phyloP scores from a whole-genome alignment of 2,888 invertebrate genomes.

The Tinea semifulvella region DNA sequence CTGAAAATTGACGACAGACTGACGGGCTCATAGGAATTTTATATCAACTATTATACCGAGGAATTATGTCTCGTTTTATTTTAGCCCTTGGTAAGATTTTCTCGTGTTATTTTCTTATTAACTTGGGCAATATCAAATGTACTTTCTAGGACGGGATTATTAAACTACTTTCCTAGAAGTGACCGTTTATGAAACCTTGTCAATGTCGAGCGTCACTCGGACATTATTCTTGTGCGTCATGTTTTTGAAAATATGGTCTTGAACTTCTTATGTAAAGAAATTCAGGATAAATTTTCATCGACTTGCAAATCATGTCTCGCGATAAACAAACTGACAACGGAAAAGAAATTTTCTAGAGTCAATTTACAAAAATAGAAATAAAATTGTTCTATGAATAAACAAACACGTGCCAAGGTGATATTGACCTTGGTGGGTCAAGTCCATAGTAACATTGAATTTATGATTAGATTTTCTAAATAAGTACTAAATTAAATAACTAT shows the following conservation, averaged over 20 bases:
- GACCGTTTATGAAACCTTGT: not conserved
- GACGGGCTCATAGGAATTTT: too few species aligned
- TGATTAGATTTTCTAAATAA: too few species aligned
- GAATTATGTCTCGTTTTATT: too few species aligned
- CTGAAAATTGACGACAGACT: too few species aligned
- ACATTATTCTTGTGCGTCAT: slow-evolving; percentile 1
- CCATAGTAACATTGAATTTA: too few species aligned
- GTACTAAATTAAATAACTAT: too few species aligned
- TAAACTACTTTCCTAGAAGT: not conserved
- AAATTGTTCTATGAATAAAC: not conserved
- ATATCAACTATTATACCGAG: too few species aligned
- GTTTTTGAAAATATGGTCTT: not conserved
- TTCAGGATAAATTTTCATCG: not conserved
- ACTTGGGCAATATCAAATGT: too few species aligned
- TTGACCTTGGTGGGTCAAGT: not conserved
- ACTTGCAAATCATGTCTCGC: not conserved
- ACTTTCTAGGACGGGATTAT: not conserved
- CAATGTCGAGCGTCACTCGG: not conserved
- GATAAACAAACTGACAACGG: not conserved
- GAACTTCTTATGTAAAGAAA: slow-evolving; percentile 1
- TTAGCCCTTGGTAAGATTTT: too few species aligned
- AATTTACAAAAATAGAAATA: not conserved
- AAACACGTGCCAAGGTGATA: not conserved
- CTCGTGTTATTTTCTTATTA: too few species aligned
- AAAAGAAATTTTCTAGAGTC: not conserved